phyloP scores from a whole-genome alignment of 2,113 vertebrate species.

The Echinops telfairi region DNA sequence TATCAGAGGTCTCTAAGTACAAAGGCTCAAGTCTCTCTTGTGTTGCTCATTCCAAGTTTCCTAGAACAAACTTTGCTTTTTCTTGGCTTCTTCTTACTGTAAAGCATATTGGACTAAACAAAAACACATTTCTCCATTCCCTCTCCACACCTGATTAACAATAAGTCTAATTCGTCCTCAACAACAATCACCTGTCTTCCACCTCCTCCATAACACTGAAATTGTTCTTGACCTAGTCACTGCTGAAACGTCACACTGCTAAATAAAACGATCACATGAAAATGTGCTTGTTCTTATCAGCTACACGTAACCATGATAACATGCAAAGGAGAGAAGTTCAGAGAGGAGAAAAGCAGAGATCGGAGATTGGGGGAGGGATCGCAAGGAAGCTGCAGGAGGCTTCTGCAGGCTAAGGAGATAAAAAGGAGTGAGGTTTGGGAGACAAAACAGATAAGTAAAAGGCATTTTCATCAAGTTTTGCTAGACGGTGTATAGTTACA shows the following conservation, averaged over 20 bases:
- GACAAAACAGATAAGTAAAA: slow-evolving; percentile 3
- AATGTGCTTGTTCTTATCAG: background rate
- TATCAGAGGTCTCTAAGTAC: background rate
- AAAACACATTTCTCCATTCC: background rate
- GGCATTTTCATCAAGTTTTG: background rate
- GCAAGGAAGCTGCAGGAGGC: background rate
- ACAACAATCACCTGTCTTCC: background rate
- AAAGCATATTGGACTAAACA: background rate
- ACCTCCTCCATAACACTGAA: background rate
- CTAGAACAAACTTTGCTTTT: background rate
- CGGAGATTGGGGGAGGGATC: background rate
- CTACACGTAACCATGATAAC: background rate
- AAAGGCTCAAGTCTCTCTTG: background rate
- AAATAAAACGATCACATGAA: background rate
- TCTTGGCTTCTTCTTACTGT: background rate
- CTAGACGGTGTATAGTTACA: background rate
- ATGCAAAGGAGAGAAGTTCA: slow-evolving; percentile 2
- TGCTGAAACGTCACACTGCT: background rate
- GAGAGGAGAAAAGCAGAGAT: background rate
- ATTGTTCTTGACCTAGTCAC: background rate
- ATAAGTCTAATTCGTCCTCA: background rate
- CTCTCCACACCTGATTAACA: background rate
- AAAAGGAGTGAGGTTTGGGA: background rate
- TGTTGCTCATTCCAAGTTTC: background rate
- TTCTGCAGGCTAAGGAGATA: background rate